Conservation (phyloP, 2,888 invertebrate genomes). For the Himalopsyche tibetana region DNA sequence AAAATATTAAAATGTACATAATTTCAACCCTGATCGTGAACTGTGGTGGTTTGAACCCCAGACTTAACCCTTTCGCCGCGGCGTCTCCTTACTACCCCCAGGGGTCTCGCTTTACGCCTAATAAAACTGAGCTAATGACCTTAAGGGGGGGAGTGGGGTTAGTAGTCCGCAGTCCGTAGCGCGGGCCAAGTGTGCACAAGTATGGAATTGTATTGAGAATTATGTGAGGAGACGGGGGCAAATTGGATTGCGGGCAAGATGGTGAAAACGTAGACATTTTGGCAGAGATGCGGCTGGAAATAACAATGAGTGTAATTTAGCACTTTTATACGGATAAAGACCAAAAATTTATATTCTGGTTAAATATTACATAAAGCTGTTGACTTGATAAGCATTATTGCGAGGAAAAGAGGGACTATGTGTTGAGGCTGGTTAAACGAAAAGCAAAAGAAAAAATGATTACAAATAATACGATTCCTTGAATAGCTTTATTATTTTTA, state of each 20-base stretch:
- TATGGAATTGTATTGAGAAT: slow-evolving; percentile 42
- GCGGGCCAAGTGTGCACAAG: neutral
- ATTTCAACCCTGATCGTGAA: neutral
- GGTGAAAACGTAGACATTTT: slow-evolving; percentile 39
- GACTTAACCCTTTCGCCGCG: slow-evolving; percentile 42
- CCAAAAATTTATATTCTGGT: slow-evolving; percentile 17
- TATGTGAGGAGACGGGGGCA: slow-evolving; percentile 12
- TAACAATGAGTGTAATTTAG: slow-evolving; percentile 8
- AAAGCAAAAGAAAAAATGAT: too few relatives aligned
- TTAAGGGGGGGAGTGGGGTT: neutral
- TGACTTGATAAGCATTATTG: too few relatives aligned
- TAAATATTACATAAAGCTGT: neutral
- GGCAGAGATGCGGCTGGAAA: slow-evolving; percentile 26
- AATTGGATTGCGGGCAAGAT: slow-evolving; percentile 43
- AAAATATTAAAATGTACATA: neutral
- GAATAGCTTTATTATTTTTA: too few relatives aligned
- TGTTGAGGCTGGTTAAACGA: too few relatives aligned
- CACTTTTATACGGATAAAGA: neutral
- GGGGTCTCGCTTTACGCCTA: slow-evolving; percentile 42
- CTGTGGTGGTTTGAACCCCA: slow-evolving; percentile 33
- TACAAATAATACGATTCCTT: too few relatives aligned
- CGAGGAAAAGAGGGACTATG: too few relatives aligned
- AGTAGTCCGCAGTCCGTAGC: too few relatives aligned
- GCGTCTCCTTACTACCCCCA: slow-evolving; percentile 38
- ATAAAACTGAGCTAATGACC: slow-evolving; percentile 43